Evolutionary conservation across 1,140 invertebrate genomes (phyloP), one percentile per base, ranked within the genome.

Genomic region (Macrosteles quadrilineatus): DNA sequence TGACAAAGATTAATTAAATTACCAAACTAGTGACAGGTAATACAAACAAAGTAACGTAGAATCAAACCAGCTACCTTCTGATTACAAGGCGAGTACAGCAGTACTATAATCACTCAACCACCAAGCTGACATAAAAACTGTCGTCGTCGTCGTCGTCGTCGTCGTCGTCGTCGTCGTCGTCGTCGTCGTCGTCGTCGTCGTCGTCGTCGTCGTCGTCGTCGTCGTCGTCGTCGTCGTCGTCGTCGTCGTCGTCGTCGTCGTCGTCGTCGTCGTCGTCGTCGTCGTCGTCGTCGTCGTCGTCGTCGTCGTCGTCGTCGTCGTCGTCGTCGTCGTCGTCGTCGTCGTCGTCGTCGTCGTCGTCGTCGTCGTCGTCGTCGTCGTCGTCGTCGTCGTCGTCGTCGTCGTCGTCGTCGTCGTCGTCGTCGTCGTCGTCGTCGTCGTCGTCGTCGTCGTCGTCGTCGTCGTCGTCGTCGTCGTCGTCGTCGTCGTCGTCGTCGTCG

Each of bases 111-210:
- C n/a, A n/a, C n/a, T n/a, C n/a, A n/a, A n/a, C n/a, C n/a, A n/a
- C n/a, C n/a, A n/a, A n/a, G n/a, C n/a, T n/a, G n/a, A n/a, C n/a
- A n/a, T n/a, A n/a, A n/a, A n/a, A n/a, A n/a, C n/a, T n/a, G n/a
- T n/a, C n/a, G n/a, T n/a, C n/a, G n/a, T n/a, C n/a, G n/a, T n/a
- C 73, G 0, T 76, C 75, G 9, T 75, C 73, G 0, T 72, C 69
- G 17, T 73, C 72, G 23, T 73, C 72, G 47, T 75, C 75, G 17
- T 75, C 76, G 17, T 77, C 73, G 1, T 73, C 71, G 3, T 77
- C 77, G 67, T 75, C 76, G 30, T 75, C 73, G 9, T 71, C 69
- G 17, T 69, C 72, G 53, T 72, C 70, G 4, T 75, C 72, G 0
- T 73, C 74, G 12, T 66, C 72, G n/a, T 70, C 72, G 68, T 69